Conservation (phyloP, 1,140 invertebrate genomes). For the Heliconius hewitsoni region DNA sequence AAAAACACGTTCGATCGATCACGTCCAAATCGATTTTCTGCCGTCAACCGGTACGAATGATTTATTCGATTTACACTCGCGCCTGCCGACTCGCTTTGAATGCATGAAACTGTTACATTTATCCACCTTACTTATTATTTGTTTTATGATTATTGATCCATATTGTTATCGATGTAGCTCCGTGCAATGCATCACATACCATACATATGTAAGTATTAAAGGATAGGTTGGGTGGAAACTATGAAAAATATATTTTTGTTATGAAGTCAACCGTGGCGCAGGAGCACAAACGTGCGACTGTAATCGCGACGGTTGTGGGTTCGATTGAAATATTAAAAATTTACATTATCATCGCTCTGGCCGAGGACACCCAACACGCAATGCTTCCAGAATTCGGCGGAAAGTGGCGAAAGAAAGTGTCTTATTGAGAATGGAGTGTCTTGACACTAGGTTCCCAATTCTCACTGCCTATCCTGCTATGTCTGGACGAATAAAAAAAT, state of each 20-base stretch:
- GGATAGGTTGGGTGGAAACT: not conserved
- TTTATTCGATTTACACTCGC: conserved; percentile 59
- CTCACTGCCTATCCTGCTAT: too few species aligned
- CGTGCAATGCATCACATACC: not conserved
- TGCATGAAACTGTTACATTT: conserved; percentile 41
- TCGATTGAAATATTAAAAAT: too few species aligned
- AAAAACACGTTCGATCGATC: conserved; percentile 39
- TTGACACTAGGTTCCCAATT: too few species aligned
- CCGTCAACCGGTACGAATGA: conserved; percentile 62
- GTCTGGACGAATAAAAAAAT: not conserved
- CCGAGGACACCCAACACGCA: too few species aligned
- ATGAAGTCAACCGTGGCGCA: too few species aligned
- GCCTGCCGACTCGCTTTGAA: conserved; percentile 42
- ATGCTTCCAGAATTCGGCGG: too few species aligned
- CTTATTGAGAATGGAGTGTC: too few species aligned
- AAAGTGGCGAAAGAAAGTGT: too few species aligned
- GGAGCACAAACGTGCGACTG: too few species aligned
- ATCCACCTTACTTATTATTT: conserved; percentile 19
- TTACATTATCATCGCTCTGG: too few species aligned
- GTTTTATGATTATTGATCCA: conserved; percentile 19
- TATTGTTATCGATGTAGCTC: not conserved
- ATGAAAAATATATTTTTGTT: too few species aligned
- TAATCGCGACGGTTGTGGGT: too few species aligned
- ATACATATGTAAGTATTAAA: not conserved
- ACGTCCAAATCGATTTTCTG: conserved; percentile 66